phyloP scores from a whole-genome alignment of 2,113 vertebrate genomes.

The Platichthys flesus region DNA sequence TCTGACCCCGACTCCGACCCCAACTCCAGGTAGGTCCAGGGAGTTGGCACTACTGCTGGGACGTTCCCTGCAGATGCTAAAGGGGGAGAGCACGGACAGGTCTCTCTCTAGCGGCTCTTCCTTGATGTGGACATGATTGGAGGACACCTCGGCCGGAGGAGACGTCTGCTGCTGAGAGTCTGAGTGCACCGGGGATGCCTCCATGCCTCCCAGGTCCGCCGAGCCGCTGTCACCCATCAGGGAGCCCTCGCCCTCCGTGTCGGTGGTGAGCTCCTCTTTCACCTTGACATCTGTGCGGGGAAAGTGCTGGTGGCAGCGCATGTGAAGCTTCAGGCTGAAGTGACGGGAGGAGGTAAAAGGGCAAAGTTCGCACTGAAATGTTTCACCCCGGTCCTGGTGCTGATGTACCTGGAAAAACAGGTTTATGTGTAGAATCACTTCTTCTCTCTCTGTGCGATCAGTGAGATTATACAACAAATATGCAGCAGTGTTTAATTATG shows the following conservation, averaged over 20 bases:
- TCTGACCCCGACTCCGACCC: conserved; percentile 76
- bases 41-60: conserved; percentile 88
- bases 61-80: conserved; percentile 88
- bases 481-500: conserved; percentile 14
- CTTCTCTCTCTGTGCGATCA: background rate
- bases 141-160: conserved; percentile 81
- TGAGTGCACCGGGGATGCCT: conserved; percentile 75
- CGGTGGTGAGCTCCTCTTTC: conserved; percentile 95
- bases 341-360: conserved; percentile 99
- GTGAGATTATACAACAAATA: conserved; percentile 8
- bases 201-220: conserved; percentile 81
- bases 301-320: conserved; percentile 99
- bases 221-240: conserved; percentile 84
- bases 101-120: conserved; percentile 95
- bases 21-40: conserved; percentile 88
- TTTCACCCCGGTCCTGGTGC: conserved; percentile 99
- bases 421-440: conserved; percentile 19
- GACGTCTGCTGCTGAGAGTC: conserved; percentile 72
- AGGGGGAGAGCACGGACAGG: conserved; percentile 86
- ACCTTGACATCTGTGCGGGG: conserved; percentile 95
- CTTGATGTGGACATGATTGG: conserved; percentile 90
- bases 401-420: conserved; percentile 91
- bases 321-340: conserved; percentile 99
- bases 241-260: conserved; percentile 91
- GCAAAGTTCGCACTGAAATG: conserved; percentile 98